phyloP scores from a whole-genome alignment of 2,113 vertebrate genomes.

The Anoplopoma fimbria region DNA sequence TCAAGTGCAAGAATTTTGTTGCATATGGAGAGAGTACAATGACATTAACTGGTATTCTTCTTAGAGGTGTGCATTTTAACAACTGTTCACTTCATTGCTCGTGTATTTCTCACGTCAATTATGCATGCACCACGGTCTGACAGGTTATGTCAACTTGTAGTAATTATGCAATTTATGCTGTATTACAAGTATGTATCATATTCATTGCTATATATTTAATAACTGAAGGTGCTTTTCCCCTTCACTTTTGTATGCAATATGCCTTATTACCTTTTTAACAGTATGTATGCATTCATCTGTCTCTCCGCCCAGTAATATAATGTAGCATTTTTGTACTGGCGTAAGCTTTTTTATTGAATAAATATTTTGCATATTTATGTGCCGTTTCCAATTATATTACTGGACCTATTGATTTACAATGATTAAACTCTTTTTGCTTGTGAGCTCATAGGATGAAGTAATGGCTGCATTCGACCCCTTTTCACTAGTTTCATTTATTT shows the following conservation, averaged over 20 bases:
- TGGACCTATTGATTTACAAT: neutral
- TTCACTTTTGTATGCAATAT: conserved; percentile 81
- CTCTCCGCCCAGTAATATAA: conserved; percentile 83
- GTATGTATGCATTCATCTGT: conserved; percentile 77
- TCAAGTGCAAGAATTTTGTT: conserved; percentile 9
- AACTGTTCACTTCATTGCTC: conserved; percentile 32
- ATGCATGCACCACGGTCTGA: conserved; percentile 50
- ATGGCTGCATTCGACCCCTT: neutral
- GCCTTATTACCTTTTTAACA: conserved; percentile 77
- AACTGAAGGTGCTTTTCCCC: conserved; percentile 68
- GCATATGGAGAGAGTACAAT: conserved; percentile 4
- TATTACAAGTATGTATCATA: conserved; percentile 63
- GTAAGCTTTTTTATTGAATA: conserved; percentile 85
- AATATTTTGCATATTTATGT: conserved; percentile 87
- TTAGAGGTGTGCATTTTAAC: conserved; percentile 7
- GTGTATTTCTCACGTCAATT: conserved; percentile 46
- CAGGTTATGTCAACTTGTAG: conserved; percentile 61
- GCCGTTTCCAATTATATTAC: neutral
- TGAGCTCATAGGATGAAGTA: neutral
- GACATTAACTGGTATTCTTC: conserved; percentile 21
- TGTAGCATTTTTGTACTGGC: conserved; percentile 86
- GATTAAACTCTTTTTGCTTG: neutral
- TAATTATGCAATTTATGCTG: conserved; percentile 58
- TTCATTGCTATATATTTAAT: conserved; percentile 71
- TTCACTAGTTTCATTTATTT: neutral